Base-by-base conservation (phyloP, 2,888 invertebrate genomes). In the Azorinus chamasolen region DNA sequence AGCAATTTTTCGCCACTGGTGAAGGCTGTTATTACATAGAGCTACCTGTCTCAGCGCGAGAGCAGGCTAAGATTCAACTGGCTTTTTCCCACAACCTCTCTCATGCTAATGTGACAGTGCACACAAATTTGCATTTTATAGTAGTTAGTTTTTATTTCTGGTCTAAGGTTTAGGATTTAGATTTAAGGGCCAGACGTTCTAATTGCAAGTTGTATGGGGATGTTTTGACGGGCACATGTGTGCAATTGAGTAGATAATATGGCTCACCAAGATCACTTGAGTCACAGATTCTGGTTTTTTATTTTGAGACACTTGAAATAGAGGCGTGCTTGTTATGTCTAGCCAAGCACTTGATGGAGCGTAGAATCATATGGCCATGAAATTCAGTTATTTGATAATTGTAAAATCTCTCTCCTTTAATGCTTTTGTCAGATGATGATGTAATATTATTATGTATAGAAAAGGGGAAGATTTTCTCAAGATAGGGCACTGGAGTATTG, bases 1-100 rank as follows among this genome's bases (percentile, higher is more conserved):
- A 66, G 70, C 66, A 66, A 71, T 76, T 65, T 71, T 76, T 71
- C 58, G 66, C 76, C 54, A 57, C 18, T 45, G n/a, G 54, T 66
- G 25, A 51, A 61, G 46, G 65, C 66, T 63, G 58, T 70, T 50
- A 76, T 76, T 76, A 76, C 66, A 50, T 32, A 50, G 50, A 46
- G 45, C 55, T 55, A 55, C 50, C 24, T 48, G 57, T 65, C 62
- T 48, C 39, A 37, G 41, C 45, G 50, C 62, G 51, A 66, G 55
- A 66, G 70, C 53, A 43, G 51, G 63, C 24, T 58, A 66, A 62
- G 53, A 43, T 37, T 27, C 18, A 58, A 46, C 50, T 68, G 46
- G 62, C 57, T 64, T 78, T n/a, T 78, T 78, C 78, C 78, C 78
- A 78, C 51, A 78, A 78, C 78, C 78, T 78, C 68, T 64, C 39